Evolutionary conservation across 2,797 vertebrate species (phyloP).

Genomic region (Tokudaia muenninki): DNA sequence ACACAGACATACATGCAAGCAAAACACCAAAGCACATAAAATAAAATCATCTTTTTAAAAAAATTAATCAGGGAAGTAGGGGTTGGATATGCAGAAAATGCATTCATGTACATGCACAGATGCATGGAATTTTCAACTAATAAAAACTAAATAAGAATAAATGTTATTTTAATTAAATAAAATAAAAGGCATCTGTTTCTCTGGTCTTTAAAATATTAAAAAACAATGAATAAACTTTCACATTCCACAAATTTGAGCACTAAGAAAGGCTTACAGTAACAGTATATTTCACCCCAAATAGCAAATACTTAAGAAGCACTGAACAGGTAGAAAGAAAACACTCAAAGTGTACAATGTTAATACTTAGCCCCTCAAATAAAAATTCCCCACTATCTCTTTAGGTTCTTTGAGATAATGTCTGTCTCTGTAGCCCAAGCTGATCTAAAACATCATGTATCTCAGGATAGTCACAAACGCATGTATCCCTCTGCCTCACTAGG

Average conservation of each 20-base stretch:
- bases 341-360: not conserved
- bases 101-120: not conserved
- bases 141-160: not conserved
- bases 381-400: conserved; percentile 11
- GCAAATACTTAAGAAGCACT: conserved; percentile 35
- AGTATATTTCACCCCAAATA: conserved; percentile 17
- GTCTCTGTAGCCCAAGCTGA: not conserved
- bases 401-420: not conserved
- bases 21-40: not conserved
- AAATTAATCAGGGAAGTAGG: not conserved
- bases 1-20: not conserved
- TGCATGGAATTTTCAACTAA: not conserved
- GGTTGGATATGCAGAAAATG: not conserved
- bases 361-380: not conserved
- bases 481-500: not conserved
- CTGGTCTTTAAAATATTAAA: not conserved
- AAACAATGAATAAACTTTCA: conserved; percentile 45
- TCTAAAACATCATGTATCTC: not conserved
- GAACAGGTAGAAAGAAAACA: conserved; percentile 6
- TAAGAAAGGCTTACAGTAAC: conserved; percentile 47
- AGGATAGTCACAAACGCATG: not conserved
- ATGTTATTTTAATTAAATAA: not conserved
- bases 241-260: not conserved
- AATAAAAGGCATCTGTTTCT: not conserved
- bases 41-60: not conserved